Evolutionary conservation across 2,797 vertebrate genomes (phyloP), one percentile per base, ranked within the genome.

Genomic region (Acipenser transmontanus): DNA sequence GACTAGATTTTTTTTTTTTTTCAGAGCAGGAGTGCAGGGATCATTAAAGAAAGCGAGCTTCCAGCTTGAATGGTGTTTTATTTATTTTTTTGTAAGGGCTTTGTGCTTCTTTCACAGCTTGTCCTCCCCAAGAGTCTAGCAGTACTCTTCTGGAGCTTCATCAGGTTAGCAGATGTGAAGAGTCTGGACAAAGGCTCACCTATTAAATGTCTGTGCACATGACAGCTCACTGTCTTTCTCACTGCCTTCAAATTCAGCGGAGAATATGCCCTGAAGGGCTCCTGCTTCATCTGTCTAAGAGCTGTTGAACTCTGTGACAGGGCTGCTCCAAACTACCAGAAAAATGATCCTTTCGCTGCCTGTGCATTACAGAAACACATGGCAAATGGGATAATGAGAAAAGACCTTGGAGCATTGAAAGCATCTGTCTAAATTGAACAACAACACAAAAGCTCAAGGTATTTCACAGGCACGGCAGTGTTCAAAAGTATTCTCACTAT

Each of bases 111-210:
- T 81, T 80, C 62, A 66, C 68, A 65, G 68, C 66, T 73, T 70
- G 68, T 69, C 73, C 70, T 72, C 71, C 63, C 71, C 34, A 20
- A 66, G 75, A 69, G 71, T 75, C 72, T 74, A 75, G 70, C 57
- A 76, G 74, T 76, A 76, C 78, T 80, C 81, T 84, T 78, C 76
- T 82, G 84, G 86, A 86, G 82, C 78, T 84, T 86, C 12, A 85
- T 83, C 65, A 83, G 83, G 82, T 88, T 84, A 85, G 73, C 81
- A 86, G 81, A 88, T 89, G 87, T 88, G 83, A 84, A 80, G 81
- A 78, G 81, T 83, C 77, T 76, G 82, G 72, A 92, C 89, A 92
- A 91, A 89, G 87, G 81, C 82, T 87, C 79, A 90, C 85, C 88
- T 90, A 90, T 91, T 90, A 79, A 80, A 80, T 90, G 81, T 91